These are phyloP conservation scores for Lepetodrilus schrolli DNA, from an alignment of 2,888 invertebrate species.

Conservation along the genomic window DNA sequence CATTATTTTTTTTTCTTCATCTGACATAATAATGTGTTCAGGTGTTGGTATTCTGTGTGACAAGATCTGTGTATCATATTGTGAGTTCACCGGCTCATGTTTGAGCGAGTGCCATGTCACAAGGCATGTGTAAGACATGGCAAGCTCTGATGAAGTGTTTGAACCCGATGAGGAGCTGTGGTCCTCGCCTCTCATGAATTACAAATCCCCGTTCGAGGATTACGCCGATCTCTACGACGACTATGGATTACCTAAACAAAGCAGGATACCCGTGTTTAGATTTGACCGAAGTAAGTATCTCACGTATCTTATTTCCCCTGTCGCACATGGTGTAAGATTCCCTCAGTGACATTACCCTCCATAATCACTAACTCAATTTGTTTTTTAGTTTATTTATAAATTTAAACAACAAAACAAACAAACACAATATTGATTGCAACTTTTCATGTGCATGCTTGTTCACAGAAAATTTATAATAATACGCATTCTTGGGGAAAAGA, in stretches of 20 bases:
- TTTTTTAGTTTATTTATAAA: not conserved
- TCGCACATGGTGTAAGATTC: too few species aligned
- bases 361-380: too few species aligned
- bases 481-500: too few species aligned
- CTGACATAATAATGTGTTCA: too few species aligned
- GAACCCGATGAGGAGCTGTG: constrained; percentile 55
- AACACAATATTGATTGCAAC: not conserved
- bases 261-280: constrained; percentile 29
- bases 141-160: constrained; percentile 39
- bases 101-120: not conserved
- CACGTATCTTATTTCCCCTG: too few species aligned
- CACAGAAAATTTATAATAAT: too few species aligned
- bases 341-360: too few species aligned
- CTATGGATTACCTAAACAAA: constrained; percentile 18
- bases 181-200: constrained; percentile 67
- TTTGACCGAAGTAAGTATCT: constrained; percentile 29
- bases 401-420: not conserved
- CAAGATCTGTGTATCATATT: not conserved
- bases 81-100: too few species aligned
- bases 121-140: constrained; percentile 20
- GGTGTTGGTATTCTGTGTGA: too few species aligned
- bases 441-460: too few species aligned
- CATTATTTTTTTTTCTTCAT: too few species aligned
- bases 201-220: constrained; percentile 67
- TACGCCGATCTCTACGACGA: constrained; percentile 67